Percentiles rank a stretch among this genome's conserved stretches.
Conservation (phyloP, 2,888 invertebrate genomes). For the Gymnosoma rotundatum region DNA sequence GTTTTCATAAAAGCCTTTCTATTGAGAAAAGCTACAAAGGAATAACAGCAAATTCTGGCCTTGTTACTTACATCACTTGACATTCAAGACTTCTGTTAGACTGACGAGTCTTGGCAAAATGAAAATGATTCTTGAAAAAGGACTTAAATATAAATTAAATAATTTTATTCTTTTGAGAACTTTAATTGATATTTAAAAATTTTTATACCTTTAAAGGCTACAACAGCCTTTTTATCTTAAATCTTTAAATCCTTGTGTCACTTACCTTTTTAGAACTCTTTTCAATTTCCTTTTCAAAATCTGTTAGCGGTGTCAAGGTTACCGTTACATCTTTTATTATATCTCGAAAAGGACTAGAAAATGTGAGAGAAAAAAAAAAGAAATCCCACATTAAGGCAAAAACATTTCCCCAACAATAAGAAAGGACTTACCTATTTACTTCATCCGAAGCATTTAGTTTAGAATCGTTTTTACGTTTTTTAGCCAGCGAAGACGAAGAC, state of each 20-base stretch:
- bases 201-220: no score
- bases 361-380: not conserved
- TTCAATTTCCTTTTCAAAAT: slow-evolving; percentile 80
- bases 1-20: no score
- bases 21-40: no score
- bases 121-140: no score
- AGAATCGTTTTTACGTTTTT: slow-evolving; percentile 80
- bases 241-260: not conserved
- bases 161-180: no score
- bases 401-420: not conserved
- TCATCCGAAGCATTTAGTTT: slow-evolving; percentile 77
- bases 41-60: no score
- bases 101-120: no score
- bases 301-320: slow-evolving; percentile 80
- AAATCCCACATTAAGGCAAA: not conserved
- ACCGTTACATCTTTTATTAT: slow-evolving; percentile 81
- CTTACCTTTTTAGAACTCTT: slow-evolving; percentile 80
- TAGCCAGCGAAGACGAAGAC: slow-evolving; percentile 72
- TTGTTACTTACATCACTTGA: no score
- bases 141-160: no score
- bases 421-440: slow-evolving; percentile 77
- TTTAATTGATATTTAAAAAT: no score
- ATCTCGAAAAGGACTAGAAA: slow-evolving; percentile 79
- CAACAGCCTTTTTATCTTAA: no score
- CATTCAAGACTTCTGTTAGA: no score